Evolutionary conservation across 1,140 invertebrate genomes (phyloP).

Genomic region (Bombus vancouverensis): DNA sequence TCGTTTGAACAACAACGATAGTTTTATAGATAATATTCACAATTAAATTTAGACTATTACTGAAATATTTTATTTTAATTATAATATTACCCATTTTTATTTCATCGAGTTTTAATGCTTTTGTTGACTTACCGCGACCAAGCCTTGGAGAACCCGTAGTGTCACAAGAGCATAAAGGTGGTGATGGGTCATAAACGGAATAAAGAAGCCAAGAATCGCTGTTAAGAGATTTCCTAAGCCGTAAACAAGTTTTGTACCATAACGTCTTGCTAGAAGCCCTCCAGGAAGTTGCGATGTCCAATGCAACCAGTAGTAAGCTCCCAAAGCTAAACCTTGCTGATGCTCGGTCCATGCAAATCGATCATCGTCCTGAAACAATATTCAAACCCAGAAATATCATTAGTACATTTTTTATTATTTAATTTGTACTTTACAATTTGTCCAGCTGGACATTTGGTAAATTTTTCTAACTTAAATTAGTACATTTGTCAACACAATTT

Average conservation of each 20-base stretch:
- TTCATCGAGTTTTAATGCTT: not conserved
- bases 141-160: conserved; percentile 88
- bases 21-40: no score
- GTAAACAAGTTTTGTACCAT: conserved; percentile 88
- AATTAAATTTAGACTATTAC: no score
- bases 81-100: no score
- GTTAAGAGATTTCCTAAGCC: conserved; percentile 87
- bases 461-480: no score
- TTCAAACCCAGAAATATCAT: not conserved
- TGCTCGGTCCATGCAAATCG: conserved; percentile 87
- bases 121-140: conserved; percentile 86
- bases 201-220: conserved; percentile 87
- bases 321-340: conserved; percentile 87
- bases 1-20: not conserved
- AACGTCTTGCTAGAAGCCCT: conserved; percentile 87
- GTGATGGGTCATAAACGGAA: conserved; percentile 86
- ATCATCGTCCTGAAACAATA: conserved; percentile 60
- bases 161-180: conserved; percentile 85
- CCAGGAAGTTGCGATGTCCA: conserved; percentile 90
- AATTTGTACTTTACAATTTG: no score
- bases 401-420: no score
- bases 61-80: no score
- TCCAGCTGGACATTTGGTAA: no score
- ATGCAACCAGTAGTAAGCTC: conserved; percentile 90
- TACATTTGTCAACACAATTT: no score